Percentiles rank a stretch among this genome's conserved stretches.
phyloP scores from a whole-genome alignment of 2,113 vertebrate genomes.

The Nyctibius bracteatus region DNA sequence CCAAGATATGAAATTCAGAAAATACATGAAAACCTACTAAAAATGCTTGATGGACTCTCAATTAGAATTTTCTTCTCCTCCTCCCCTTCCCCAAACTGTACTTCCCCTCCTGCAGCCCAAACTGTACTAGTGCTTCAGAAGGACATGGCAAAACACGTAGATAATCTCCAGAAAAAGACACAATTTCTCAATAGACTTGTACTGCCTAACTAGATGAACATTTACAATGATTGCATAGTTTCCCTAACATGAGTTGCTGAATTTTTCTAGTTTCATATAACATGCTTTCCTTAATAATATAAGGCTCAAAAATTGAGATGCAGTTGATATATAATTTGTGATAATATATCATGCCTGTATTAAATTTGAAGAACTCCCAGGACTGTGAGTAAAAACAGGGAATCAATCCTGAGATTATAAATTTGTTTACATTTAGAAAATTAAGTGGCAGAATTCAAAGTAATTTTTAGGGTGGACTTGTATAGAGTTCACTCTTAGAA shows the following conservation, averaged over 20 bases:
- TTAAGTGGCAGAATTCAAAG: not conserved
- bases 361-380: not conserved
- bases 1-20: not conserved
- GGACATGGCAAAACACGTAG: not conserved
- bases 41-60: not conserved
- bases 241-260: not conserved
- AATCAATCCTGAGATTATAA: not conserved
- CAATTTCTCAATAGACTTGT: not conserved
- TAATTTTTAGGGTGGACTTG: not conserved
- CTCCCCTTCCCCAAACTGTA: too few relatives aligned
- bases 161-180: not conserved
- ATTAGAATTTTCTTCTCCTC: not conserved
- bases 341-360: not conserved
- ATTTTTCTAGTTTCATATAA: not conserved
- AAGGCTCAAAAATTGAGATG: not conserved
- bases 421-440: not conserved
- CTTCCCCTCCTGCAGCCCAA: too few relatives aligned
- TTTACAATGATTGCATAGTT: not conserved
- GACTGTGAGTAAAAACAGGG: not conserved
- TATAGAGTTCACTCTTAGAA: not conserved
- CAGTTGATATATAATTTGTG: not conserved
- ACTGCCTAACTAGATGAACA: not conserved
- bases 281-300: not conserved
- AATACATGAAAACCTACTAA: not conserved
- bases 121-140: not conserved